Evolutionary conservation across 2,113 vertebrate species (phyloP), one percentile per base, ranked within the genome.

Genomic region (Brachyhypopomus gauderio): DNA sequence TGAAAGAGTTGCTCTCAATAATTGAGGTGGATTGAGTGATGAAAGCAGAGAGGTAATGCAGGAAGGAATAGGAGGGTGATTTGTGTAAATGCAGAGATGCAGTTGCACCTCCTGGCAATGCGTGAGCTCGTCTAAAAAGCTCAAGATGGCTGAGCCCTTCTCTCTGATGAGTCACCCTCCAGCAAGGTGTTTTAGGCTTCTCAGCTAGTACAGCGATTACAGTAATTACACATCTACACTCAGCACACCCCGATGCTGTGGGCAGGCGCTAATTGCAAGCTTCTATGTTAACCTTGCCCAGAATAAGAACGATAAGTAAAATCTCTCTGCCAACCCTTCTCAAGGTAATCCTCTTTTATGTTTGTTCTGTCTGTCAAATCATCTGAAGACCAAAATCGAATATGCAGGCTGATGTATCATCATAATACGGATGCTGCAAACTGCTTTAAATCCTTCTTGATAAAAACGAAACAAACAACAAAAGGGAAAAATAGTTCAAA

Each of bases 1-100:
- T 74, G 14, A 73, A 75, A 72, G 58, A 19, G 63, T 82, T 83
- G 71, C 74, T 71, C 59, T 77, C 45, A 67, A 72, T 77, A 77
- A 69, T 36, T 36, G 19, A 76, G 62, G 66, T 30, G 25, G 83
- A 75, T 41, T 77, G 69, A 76, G 48, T 72, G 77, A 83, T 85
- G 72, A 78, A 73, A 59, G 70, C 19, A 22, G 60, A 76, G 52
- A 81, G 81, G 81, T 73, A 86, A 72, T 72, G 38, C 36, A 48
- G 62, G 19, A 83, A 11, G 12, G 11, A 52, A 25, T 23, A 48
- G 34, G 9, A 48, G 34, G 9, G n/a, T 27, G 55, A 4, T 25
- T 20, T 58, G 72, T n/a, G n/a, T 34, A 67, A 80, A 56, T 22
- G 36, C 30, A 25, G 60, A 56, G 52, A 41, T 58, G 72, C 48